phyloP scores from a whole-genome alignment of 64 coral and sea anemone species.

The Montipora efflorescens region DNA sequence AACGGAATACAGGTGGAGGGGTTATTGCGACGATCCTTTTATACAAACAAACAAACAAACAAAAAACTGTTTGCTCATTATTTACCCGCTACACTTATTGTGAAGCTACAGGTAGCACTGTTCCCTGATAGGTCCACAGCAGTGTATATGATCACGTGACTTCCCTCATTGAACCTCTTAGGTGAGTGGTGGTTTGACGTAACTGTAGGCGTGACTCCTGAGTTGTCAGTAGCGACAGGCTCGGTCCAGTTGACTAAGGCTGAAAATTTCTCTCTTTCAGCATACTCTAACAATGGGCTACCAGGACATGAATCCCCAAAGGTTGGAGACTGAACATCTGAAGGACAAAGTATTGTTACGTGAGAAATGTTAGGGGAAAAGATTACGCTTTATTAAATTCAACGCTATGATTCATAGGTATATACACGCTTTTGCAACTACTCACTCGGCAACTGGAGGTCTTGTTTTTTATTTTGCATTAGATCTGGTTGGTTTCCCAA shows the following conservation, averaged over 20 bases:
- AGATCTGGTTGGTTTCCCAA: no score
- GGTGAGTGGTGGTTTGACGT: constrained; percentile 9
- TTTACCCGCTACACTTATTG: constrained; percentile 22
- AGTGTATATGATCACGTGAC: constrained; percentile 7
- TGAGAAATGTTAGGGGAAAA: no score
- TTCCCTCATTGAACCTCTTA: not conserved
- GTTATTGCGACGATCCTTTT: no score
- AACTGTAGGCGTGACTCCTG: not conserved
- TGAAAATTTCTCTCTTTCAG: not conserved
- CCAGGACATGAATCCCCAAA: constrained; percentile 4
- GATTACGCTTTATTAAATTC: no score
- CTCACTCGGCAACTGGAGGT: no score
- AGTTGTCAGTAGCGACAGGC: constrained; percentile 51
- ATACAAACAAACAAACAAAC: no score
- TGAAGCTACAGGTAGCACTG: constrained; percentile 24
- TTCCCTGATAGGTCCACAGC: constrained; percentile 47
- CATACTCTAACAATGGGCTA: not conserved
- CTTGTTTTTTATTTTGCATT: no score
- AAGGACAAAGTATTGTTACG: no score
- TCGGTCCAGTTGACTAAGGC: constrained; percentile 38
- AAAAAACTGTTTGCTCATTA: no score
- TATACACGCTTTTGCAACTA: no score
- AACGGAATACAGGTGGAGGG: no score
- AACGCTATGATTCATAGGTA: no score
- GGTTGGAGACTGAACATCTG: not conserved